Conservation (phyloP, 2,113 vertebrate species). For the Indicator maculatus region DNA sequence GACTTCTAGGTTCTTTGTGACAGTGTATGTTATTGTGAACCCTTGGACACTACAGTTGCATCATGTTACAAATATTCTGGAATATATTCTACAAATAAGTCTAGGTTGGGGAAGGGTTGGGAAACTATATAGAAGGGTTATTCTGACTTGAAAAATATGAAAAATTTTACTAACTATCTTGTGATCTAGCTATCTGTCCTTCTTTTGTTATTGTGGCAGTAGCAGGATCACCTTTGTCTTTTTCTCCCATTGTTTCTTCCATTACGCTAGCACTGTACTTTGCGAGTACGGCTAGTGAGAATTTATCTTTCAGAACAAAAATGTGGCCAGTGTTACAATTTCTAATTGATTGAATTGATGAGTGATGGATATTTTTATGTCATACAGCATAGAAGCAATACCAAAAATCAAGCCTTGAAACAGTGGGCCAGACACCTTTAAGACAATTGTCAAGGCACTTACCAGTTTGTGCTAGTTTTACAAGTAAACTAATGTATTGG, state of each 20-base stretch:
- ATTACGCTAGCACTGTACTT: constrained; percentile 77
- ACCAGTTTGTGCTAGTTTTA: constrained; percentile 83
- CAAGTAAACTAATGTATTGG: constrained; percentile 86
- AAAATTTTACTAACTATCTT: constrained; percentile 80
- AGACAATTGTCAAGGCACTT: constrained; percentile 78
- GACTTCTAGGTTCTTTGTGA: constrained; percentile 58
- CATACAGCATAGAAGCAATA: constrained; percentile 69
- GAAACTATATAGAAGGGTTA: constrained; percentile 71
- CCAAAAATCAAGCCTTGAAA: constrained; percentile 66
- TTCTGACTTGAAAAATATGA: constrained; percentile 77
- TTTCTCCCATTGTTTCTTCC: constrained; percentile 57
- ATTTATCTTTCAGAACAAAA: constrained; percentile 74
- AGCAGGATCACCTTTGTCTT: constrained; percentile 74
- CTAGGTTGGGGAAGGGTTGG: constrained; percentile 68
- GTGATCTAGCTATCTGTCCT: constrained; percentile 82
- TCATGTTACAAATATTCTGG: constrained; percentile 70
- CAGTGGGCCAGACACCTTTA: constrained; percentile 50
- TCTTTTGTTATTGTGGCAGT: constrained; percentile 77
- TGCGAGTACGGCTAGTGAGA: constrained; percentile 76
- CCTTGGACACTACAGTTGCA: constrained; percentile 75
- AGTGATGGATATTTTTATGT: constrained; percentile 53
- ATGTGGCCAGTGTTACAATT: constrained; percentile 74
- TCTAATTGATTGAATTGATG: constrained; percentile 44
- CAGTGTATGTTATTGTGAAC: constrained; percentile 76
- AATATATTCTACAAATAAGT: constrained; percentile 69